phyloP scores from a whole-genome alignment of 1,140 invertebrate species.

The Caenorhabditis latens region DNA sequence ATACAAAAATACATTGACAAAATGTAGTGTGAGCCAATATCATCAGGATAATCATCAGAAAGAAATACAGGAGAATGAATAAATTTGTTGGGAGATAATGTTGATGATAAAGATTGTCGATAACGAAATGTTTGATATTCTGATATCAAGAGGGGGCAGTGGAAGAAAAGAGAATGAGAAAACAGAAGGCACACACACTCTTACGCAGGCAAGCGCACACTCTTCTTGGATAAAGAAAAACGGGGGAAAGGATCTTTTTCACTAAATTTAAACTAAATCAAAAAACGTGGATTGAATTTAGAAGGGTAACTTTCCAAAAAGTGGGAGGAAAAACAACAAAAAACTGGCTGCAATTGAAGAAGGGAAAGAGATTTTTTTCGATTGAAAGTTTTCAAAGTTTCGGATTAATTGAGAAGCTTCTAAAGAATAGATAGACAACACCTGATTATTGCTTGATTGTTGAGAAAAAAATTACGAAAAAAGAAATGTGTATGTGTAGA shows the following conservation, averaged over 20 bases:
- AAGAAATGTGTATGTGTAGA: background rate
- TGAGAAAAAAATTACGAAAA: background rate
- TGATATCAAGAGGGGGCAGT: conserved; percentile 34
- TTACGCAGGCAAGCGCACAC: conserved; percentile 52
- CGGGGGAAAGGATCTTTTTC: background rate
- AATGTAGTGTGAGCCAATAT: conserved; percentile 1
- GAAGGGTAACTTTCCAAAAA: conserved; percentile 4
- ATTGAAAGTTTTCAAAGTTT: conserved; percentile 4
- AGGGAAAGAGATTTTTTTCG: conserved; percentile 1
- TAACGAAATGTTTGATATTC: background rate
- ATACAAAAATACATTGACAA: conserved; percentile 41
- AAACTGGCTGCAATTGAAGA: conserved; percentile 22
- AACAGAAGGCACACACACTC: conserved; percentile 44
- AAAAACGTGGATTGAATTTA: background rate
- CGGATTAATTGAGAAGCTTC: conserved; percentile 44
- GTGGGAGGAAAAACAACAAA: conserved; percentile 8
- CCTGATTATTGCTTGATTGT: conserved; percentile 33
- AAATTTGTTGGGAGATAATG: background rate
- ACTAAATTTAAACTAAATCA: conserved; percentile 9
- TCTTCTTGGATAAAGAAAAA: background rate
- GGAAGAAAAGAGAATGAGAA: conserved; percentile 6
- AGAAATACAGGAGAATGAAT: conserved; percentile 26
- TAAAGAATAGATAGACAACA: conserved; percentile 49
- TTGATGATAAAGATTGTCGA: background rate
- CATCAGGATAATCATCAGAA: conserved; percentile 26